These are phyloP conservation scores for Ruditapes philippinarum DNA, from an alignment of 1,140 invertebrate species.

Conservation along the genomic window DNA sequence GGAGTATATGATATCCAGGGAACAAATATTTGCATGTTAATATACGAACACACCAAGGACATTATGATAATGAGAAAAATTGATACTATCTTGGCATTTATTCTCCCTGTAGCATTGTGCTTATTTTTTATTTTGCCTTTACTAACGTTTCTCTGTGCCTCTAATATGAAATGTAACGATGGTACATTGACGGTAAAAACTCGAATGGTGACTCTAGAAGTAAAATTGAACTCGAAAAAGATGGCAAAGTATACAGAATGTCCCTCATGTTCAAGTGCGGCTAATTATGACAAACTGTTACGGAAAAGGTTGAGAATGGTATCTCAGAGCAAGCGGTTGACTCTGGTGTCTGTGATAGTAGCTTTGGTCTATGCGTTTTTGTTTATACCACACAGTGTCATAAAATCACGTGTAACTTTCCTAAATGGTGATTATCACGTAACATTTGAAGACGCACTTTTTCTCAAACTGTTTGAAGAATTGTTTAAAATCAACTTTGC, in stretches of 20 bases:
- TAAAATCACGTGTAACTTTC: slow-evolving; percentile 67
- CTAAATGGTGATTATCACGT: slow-evolving; percentile 41
- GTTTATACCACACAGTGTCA: slow-evolving; percentile 69
- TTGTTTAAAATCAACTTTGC: slow-evolving; percentile 61
- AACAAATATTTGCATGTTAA: slow-evolving; percentile 68
- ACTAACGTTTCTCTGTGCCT: slow-evolving; percentile 48
- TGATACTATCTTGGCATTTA: slow-evolving; percentile 70
- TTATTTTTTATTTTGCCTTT: slow-evolving; percentile 39
- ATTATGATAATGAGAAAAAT: slow-evolving; percentile 71
- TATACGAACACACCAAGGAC: slow-evolving; percentile 71
- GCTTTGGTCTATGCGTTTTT: slow-evolving; percentile 61
- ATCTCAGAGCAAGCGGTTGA: slow-evolving; percentile 58
- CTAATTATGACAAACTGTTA: slow-evolving; percentile 30
- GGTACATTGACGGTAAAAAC: slow-evolving; percentile 45
- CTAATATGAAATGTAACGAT: slow-evolving; percentile 48
- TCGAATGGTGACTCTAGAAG: slow-evolving; percentile 37
- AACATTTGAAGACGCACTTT: neutral
- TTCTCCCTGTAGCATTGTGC: slow-evolving; percentile 57
- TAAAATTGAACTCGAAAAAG: slow-evolving; percentile 38
- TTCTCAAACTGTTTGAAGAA: slow-evolving; percentile 61
- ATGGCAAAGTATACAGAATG: slow-evolving; percentile 42
- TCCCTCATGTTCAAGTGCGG: slow-evolving; percentile 34
- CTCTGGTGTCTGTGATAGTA: slow-evolving; percentile 50
- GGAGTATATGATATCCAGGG: slow-evolving; percentile 56
- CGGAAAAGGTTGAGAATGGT: slow-evolving; percentile 52